Conservation (phyloP, 2,888 invertebrate species). For the Mimumesa dahlbomi region DNA sequence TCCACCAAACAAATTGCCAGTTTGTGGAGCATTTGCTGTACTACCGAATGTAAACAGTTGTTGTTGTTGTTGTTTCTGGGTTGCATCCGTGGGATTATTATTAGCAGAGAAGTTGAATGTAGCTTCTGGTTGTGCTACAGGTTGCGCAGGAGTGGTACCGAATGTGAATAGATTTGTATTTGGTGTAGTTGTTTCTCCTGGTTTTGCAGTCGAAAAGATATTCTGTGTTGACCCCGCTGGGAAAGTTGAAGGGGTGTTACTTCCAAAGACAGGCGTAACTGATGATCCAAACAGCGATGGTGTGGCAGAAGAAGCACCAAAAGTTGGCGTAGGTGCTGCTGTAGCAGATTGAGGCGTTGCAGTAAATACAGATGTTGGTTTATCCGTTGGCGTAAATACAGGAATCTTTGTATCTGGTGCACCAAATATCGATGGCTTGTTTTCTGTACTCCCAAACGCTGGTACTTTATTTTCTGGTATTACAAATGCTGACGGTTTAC, state of each 20-base stretch:
- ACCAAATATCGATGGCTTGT: slow-evolving; percentile 59
- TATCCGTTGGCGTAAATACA: slow-evolving; percentile 49
- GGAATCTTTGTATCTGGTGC: slow-evolving; percentile 42
- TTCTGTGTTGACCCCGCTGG: slow-evolving; percentile 52
- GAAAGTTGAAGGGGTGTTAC: slow-evolving; percentile 50
- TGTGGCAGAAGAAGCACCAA: slow-evolving; percentile 26
- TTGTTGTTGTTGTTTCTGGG: slow-evolving; percentile 55
- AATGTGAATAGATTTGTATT: slow-evolving; percentile 70
- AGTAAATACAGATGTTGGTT: slow-evolving; percentile 59
- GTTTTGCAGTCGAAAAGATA: slow-evolving; percentile 64
- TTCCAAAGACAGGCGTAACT: slow-evolving; percentile 62
- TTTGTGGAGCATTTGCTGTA: slow-evolving; percentile 39
- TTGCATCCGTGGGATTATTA: slow-evolving; percentile 41
- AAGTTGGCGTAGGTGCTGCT: slow-evolving; percentile 37
- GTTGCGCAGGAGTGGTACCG: slow-evolving; percentile 57
- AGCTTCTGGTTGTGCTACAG: slow-evolving; percentile 52
- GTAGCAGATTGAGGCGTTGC: slow-evolving; percentile 39
- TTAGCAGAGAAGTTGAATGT: slow-evolving; percentile 66
- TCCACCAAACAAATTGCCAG: slow-evolving; percentile 61
- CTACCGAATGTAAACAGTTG: slow-evolving; percentile 70
- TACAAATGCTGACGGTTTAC: slow-evolving; percentile 59
- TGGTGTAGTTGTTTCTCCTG: slow-evolving; percentile 48
- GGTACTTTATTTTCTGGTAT: slow-evolving; percentile 58
- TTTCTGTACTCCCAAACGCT: slow-evolving; percentile 59
- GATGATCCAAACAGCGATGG: slow-evolving; percentile 55